Conservation (phyloP, 2,888 invertebrate species). For the Tenthredo amoena region DNA sequence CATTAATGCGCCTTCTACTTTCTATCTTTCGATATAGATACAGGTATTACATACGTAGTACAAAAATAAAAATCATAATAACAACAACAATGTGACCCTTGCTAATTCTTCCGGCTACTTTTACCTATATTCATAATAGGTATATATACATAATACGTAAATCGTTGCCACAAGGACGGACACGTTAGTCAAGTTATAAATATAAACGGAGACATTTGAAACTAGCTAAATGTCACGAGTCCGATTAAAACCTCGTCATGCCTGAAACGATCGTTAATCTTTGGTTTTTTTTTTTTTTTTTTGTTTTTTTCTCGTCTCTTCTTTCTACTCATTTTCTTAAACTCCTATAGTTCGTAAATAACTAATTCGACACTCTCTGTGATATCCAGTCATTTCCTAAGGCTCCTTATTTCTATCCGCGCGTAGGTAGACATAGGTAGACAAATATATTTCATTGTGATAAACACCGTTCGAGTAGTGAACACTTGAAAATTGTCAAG, state of each 20-base stretch:
- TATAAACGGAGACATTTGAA: background rate
- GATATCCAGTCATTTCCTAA: background rate
- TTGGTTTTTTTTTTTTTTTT: background rate
- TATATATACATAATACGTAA: background rate
- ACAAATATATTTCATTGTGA: background rate
- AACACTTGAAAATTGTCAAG: background rate
- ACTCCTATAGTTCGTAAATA: background rate
- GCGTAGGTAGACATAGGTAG: background rate
- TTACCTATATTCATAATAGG: background rate
- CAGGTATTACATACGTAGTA: background rate
- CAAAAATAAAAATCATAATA: background rate
- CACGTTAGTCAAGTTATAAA: slow-evolving; percentile 1
- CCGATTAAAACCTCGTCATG: background rate
- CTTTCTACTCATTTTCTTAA: background rate
- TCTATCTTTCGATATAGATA: too few relatives aligned
- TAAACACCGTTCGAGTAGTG: background rate
- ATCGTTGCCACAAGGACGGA: background rate
- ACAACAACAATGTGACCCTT: background rate
- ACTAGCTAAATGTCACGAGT: slow-evolving; percentile 2
- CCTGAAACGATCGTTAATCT: background rate
- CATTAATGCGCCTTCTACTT: background rate
- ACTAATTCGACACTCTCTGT: background rate
- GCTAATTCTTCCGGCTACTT: background rate
- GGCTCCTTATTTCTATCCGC: background rate
- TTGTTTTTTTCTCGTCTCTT: background rate